A percentile compares a stretch with the other conserved stretches of the same genome.
Evolutionary conservation across 2,113 vertebrate genomes (phyloP).

Genomic region (Scopus umbretta): DNA sequence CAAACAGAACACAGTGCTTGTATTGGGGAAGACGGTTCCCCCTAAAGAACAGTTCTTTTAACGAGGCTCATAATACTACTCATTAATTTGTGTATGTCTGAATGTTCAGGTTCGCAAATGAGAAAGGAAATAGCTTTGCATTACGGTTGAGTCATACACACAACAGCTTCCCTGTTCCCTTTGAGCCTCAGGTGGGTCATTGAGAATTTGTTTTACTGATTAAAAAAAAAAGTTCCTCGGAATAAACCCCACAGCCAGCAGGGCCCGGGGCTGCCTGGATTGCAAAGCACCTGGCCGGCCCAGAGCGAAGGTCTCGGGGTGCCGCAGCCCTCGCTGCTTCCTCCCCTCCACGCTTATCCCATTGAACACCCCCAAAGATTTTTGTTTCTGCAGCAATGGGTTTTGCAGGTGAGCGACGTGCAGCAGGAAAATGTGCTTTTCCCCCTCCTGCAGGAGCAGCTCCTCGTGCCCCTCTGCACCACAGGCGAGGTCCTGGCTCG

Average conservation of each 20-base stretch:
- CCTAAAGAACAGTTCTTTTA: constrained; percentile 40
- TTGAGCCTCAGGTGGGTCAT: neutral
- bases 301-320: fast-evolving
- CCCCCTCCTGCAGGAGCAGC: neutral
- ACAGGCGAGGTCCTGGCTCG: fast-evolving
- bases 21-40: neutral
- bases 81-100: constrained; percentile 31
- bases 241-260: neutral
- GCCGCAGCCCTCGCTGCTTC: neutral
- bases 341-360: neutral
- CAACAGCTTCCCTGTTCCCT: neutral
- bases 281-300: fast-evolving
- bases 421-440: fast-evolving
- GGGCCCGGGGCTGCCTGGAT: too few relatives aligned
- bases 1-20: neutral
- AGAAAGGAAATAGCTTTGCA: neutral
- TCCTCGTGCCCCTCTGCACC: neutral
- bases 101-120: neutral
- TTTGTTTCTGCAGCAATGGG: neutral
- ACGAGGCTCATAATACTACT: constrained; percentile 35
- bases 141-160: neutral
- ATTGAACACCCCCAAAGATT: fast-evolving
- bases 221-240: neutral
- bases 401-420: neutral
- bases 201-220: neutral